Conservation (phyloP, 2,888 invertebrate genomes). For the Zygothrica quintamaculata region DNA sequence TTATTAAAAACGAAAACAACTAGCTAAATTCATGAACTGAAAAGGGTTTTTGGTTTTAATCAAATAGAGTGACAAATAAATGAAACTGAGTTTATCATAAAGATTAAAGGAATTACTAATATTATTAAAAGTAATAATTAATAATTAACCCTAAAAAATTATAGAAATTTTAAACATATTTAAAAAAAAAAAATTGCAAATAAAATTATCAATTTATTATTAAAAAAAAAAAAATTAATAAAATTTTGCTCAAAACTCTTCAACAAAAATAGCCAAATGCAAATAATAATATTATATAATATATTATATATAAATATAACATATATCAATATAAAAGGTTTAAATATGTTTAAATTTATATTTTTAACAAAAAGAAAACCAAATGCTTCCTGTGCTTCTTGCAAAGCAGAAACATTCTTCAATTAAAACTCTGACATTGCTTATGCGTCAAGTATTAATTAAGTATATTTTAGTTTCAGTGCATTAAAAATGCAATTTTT, state of each 20-base stretch:
- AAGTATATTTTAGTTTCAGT: conserved; percentile 65
- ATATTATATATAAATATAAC: conserved; percentile 8
- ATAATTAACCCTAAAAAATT: too few species aligned
- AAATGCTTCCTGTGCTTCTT: conserved; percentile 59
- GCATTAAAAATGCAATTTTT: conserved; percentile 80
- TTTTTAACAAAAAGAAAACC: conserved; percentile 30
- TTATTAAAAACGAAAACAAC: conserved; percentile 21
- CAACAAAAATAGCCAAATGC: conserved; percentile 2
- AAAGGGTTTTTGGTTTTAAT: conserved; percentile 24
- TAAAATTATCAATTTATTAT: conserved; percentile 20
- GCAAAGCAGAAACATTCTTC: conserved; percentile 29
- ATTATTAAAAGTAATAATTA: conserved; percentile 12
- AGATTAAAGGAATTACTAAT: conserved; percentile 1
- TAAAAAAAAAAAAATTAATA: too few species aligned
- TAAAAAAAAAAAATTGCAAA: conserved; percentile 36
- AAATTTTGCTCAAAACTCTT: conserved; percentile 48
- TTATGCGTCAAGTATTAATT: conserved; percentile 62
- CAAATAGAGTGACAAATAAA: conserved; percentile 29
- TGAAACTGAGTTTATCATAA: conserved; percentile 40
- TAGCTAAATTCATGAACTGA: conserved; percentile 39
- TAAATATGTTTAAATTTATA: conserved; percentile 19
- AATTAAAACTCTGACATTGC: conserved; percentile 32
- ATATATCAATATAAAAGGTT: conserved; percentile 8
- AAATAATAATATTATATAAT: conserved; percentile 14
- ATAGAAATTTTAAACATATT: background rate